A percentile compares a stretch with the other conserved stretches of the same genome.
These are phyloP conservation scores for Polypterus bichir DNA, from an alignment of 2,113 vertebrate species.

Conservation along the genomic window DNA sequence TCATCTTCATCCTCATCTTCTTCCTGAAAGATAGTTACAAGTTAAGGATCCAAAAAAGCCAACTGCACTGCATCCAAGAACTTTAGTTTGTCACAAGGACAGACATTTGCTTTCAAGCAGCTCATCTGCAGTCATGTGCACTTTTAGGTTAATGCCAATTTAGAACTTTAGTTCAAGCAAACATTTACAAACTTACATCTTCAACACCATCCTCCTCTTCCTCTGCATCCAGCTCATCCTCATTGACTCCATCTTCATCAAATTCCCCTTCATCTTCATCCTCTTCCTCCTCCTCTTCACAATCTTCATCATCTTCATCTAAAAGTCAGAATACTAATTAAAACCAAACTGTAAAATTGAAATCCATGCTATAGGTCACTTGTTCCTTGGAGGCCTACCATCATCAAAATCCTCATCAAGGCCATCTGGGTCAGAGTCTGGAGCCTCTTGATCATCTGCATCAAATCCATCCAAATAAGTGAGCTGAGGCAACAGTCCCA, in stretches of 20 bases:
- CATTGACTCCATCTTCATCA: conserved; percentile 60
- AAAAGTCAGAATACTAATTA: not conserved
- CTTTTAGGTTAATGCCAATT: no score
- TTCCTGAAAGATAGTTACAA: conserved; percentile 20
- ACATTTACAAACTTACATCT: conserved; percentile 23
- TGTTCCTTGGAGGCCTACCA: conserved; percentile 1
- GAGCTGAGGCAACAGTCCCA: conserved; percentile 55
- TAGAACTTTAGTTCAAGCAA: no score
- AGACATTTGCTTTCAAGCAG: no score
- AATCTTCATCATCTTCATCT: conserved; percentile 39
- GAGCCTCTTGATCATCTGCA: conserved; percentile 56
- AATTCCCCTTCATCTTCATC: conserved; percentile 49
- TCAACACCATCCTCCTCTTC: conserved; percentile 45
- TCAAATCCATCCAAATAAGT: conserved; percentile 62
- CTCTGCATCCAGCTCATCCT: conserved; percentile 53
- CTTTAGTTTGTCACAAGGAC: no score
- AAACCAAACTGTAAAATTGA: not conserved
- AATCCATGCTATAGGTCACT: not conserved
- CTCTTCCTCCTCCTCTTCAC: conserved; percentile 36
- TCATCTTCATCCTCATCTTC: conserved; percentile 39
- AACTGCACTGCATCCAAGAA: no score
- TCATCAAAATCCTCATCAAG: conserved; percentile 41
- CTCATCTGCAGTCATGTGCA: no score
- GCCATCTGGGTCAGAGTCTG: conserved; percentile 46
- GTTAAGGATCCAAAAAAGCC: no score